Conservation (phyloP, 2,797 vertebrate genomes). For the Yasuhikotakia modesta region DNA sequence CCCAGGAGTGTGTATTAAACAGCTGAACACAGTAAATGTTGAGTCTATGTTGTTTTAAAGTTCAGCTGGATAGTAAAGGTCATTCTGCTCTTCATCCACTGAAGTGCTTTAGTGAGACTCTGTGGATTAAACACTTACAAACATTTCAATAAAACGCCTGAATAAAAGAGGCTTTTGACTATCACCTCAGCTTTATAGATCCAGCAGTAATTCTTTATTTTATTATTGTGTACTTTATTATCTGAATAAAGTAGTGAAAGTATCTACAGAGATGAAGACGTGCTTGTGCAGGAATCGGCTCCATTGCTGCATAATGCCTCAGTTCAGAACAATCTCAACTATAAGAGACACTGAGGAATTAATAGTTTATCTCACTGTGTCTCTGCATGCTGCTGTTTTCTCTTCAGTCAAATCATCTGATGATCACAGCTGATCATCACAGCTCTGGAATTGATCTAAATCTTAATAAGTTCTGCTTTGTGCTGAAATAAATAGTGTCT, state of each 20-base stretch:
- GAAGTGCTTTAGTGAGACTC: conserved; percentile 19
- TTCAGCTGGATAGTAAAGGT: conserved; percentile 23
- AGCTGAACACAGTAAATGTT: background rate
- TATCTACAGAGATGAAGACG: conserved; percentile 9
- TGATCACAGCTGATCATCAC: background rate
- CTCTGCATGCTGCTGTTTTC: background rate
- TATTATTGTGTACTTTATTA: no score
- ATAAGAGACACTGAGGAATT: conserved; percentile 3
- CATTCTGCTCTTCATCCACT: conserved; percentile 33
- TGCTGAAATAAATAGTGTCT: background rate
- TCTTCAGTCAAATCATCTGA: conserved; percentile 5
- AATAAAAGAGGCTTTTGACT: conserved; percentile 52
- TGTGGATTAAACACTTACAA: conserved; percentile 48
- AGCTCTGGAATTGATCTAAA: background rate
- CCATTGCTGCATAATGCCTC: conserved; percentile 14
- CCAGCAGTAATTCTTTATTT: conserved; percentile 54
- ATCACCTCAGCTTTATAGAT: conserved; percentile 56
- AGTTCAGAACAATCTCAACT: conserved; percentile 16
- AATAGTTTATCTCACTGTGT: conserved; percentile 32
- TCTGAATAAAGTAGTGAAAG: conserved; percentile 43
- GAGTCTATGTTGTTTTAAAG: background rate
- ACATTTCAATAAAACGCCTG: conserved; percentile 40
- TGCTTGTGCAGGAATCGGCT: conserved; percentile 24
- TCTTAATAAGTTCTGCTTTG: background rate
- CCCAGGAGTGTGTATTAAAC: background rate